Base-by-base conservation (phyloP, 2,888 invertebrate genomes). In the Laspeyria flexula region DNA sequence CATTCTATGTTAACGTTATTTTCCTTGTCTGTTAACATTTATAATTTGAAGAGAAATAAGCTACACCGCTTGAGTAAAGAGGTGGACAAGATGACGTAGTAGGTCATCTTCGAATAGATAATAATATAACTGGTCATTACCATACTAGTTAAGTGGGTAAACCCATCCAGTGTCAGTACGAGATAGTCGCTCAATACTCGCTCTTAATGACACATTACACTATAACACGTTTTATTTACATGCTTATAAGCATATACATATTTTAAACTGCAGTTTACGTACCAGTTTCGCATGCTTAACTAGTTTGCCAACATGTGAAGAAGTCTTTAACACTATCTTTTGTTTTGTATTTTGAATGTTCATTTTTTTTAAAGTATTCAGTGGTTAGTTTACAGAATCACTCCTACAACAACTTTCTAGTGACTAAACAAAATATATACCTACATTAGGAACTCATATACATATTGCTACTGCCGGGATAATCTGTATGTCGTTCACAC, bases 81-180 rank as follows among this genome's bases (percentile, higher is more conserved):
- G 55, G 56, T 65, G 58, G 46, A 59, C 56, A n/a, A 51, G 55
- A 34, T 65, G 62, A 65, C 66, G 55, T 53, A 44, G 46, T 41
- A 34, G 51, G 58, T 73, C 66, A 65, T 59, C 65, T 55, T 44
- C 56, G 56, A 63, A 59, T 65, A 61, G 72, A 66, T 69, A 69
- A 69, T 69, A 69, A 69, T 62, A 57, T 48, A 71, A 56, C 44
- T 54, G 38, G 54, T 63, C 51, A 70, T 73, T 73, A 69, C 39
- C 67, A 71, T 73, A 77, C 76, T 66, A 65, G 77, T 73, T 73
- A 47, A 43, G 55, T 67, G 60, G 66, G 75, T 63, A 77, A 77
- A 75, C 63, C 68, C 61, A 54, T 23, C 40, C 49, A 54, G 38
- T 42, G 53, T n/a, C 34, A 45, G 37, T 43, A 45, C 50, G 45